phyloP scores from a whole-genome alignment of 1,140 invertebrate genomes.

The Nylanderia fulva region DNA sequence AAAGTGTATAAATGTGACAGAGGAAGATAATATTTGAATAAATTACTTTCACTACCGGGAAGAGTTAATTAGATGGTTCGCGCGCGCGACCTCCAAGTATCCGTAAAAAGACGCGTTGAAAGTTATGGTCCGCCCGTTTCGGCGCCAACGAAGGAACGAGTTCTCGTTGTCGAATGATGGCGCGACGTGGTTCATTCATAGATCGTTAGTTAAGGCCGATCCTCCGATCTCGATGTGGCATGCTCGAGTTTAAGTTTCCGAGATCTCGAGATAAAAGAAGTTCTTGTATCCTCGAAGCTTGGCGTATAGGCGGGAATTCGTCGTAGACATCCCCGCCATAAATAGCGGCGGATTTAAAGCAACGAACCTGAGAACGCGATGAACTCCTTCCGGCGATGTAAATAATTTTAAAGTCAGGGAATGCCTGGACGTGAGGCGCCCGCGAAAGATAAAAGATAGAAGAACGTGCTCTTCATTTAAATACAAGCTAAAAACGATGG shows the following conservation, averaged over 20 bases:
- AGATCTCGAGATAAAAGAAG: slow-evolving; percentile 69
- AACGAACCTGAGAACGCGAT: slow-evolving; percentile 61
- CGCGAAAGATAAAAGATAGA: slow-evolving; percentile 66
- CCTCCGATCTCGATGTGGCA: slow-evolving; percentile 51
- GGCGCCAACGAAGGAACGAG: slow-evolving; percentile 14
- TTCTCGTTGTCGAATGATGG: slow-evolving; percentile 43
- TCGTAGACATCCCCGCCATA: slow-evolving; percentile 64
- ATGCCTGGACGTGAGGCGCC: slow-evolving; percentile 46
- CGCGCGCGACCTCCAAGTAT: slow-evolving; percentile 20
- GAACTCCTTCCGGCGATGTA: slow-evolving; percentile 46
- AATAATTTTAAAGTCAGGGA: slow-evolving; percentile 12
- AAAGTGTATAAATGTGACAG: background rate
- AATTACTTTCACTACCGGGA: slow-evolving; percentile 25
- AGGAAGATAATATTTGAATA: background rate
- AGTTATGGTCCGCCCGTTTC: slow-evolving; percentile 25
- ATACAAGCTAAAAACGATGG: slow-evolving; percentile 22
- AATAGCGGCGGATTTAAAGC: slow-evolving; percentile 69
- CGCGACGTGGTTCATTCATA: slow-evolving; percentile 69
- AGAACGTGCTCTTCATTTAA: slow-evolving; percentile 51
- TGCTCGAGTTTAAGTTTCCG: slow-evolving; percentile 72
- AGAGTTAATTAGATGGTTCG: slow-evolving; percentile 51
- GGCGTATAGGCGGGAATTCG: slow-evolving; percentile 48
- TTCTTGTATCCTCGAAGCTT: slow-evolving; percentile 24
- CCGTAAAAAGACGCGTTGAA: slow-evolving; percentile 43
- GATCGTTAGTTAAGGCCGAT: slow-evolving; percentile 67